Base-by-base conservation (phyloP, 2,113 vertebrate genomes). In the Dissostichus mawsoni region DNA sequence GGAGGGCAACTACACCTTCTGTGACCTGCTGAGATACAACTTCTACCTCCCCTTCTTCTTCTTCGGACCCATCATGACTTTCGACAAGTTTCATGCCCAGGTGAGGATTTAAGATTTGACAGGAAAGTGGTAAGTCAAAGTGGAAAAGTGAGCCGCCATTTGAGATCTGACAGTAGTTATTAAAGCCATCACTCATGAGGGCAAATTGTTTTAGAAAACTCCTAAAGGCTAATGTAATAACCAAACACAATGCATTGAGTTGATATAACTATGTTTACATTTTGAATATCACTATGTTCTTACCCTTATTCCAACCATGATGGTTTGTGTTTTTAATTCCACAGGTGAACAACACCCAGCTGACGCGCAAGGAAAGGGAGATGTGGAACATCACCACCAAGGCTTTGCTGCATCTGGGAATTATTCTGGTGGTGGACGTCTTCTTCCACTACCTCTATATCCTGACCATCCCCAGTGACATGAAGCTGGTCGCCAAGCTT, bases 11-110 rank as follows among this genome's bases (percentile, higher is more conserved):
- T 98, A 96, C 90, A 96, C 95, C 5, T 95, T 99, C 57, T 86
- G 93, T 0, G 96, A 98, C 88, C 95, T 99, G 90, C 93, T 99
- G 92, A 98, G 96, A 84, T 99, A 99, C 95, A 99, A 99, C 90
- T 99, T 99, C 96, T 99, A 99, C 96, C 96, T 99, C 94, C 98
- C 98, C 0, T 99, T 99, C 95, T 99, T 99, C 95, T 99, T 98
- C 95, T 99, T 99, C 0, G 98, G 98, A 72, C 98, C 98, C 6
- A 89, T 99, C 87, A 99, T 99, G 98, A 99, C 97, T 0, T 99
- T 99, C 45, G 98, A 99, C 89, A 94, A 73, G 88, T 99, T 95
- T 92, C 94, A 98, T 0, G 89, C 81, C 16, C 97, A 99, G 97
- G 98, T 98, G 84, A 94, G 90, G 56, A 36, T 55, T 25, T 6